Percentiles rank a stretch among this genome's conserved stretches.
Evolutionary conservation across 1,140 invertebrate genomes (phyloP).

Genomic region (Schlechtendalia chinensis): DNA sequence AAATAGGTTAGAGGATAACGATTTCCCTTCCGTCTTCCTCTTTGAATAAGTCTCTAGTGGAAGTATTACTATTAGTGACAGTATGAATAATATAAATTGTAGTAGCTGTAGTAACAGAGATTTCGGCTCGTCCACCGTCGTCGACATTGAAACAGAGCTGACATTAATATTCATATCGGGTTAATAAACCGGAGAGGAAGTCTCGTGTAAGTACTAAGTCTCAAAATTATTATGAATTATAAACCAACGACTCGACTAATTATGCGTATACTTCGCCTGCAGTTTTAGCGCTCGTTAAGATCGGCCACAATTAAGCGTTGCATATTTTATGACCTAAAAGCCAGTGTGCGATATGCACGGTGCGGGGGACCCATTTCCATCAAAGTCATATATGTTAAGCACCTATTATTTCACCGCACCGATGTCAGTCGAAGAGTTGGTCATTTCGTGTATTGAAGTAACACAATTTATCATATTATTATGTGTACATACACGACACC

Average conservation of each 20-base stretch:
- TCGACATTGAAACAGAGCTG: conserved; percentile 9
- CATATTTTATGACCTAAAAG: conserved; percentile 40
- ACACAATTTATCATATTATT: neutral
- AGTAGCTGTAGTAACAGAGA: neutral
- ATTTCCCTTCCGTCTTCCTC: too few species aligned
- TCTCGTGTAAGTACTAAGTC: conserved; percentile 40
- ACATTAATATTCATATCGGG: conserved; percentile 47
- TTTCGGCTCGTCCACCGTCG: neutral
- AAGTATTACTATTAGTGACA: neutral
- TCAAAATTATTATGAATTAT: conserved; percentile 49
- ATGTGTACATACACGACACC: too few species aligned
- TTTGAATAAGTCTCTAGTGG: too few species aligned
- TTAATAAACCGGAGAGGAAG: conserved; percentile 46
- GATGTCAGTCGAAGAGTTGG: conserved; percentile 39
- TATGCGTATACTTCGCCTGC: conserved; percentile 44
- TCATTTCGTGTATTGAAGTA: neutral
- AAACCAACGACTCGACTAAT: conserved; percentile 44
- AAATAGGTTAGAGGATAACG: too few species aligned
- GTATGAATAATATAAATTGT: neutral
- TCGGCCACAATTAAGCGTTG: conserved; percentile 44
- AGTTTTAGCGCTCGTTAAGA: conserved; percentile 47
- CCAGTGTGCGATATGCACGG: neutral
- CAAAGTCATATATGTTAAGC: too few species aligned
- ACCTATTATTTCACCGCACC: conserved; percentile 20
- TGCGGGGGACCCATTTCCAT: too few species aligned